Percentiles rank a stretch among this genome's conserved stretches.
These are phyloP conservation scores for Mechanitis messenoides DNA, from an alignment of 2,888 invertebrate genomes.

Conservation along the genomic window DNA sequence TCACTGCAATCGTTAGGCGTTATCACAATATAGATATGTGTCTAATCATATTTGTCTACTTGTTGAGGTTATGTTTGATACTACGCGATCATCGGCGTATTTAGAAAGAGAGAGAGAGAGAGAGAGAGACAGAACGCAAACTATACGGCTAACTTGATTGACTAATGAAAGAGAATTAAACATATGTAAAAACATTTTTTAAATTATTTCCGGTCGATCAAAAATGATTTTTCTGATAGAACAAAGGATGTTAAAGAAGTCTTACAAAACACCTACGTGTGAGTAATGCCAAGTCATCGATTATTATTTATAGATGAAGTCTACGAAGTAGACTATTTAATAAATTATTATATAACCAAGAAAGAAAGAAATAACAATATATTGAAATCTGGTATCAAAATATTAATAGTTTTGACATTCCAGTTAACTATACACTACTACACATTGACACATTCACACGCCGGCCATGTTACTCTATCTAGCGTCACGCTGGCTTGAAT, in stretches of 20 bases:
- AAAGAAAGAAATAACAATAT: background rate
- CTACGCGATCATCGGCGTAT: conserved; percentile 33
- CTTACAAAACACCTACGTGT: conserved; percentile 57
- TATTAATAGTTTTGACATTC: conserved; percentile 44
- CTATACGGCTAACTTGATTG: too few species aligned
- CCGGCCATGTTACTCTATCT: conserved; percentile 71
- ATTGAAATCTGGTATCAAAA: conserved; percentile 41
- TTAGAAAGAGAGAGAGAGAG: conserved; percentile 30
- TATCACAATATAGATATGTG: conserved; percentile 7
- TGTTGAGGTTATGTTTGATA: conserved; percentile 25
- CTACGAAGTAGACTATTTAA: too few species aligned
- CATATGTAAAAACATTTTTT: conserved; percentile 15
- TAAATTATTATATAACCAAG: too few species aligned
- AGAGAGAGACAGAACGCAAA: conserved; percentile 36
- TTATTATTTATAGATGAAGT: conserved; percentile 39
- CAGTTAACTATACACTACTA: conserved; percentile 49
- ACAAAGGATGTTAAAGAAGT: conserved; percentile 54
- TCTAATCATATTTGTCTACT: conserved; percentile 22
- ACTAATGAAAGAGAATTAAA: background rate
- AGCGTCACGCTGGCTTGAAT: conserved; percentile 70
- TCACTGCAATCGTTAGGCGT: background rate
- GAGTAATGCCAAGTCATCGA: conserved; percentile 72
- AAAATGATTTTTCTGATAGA: conserved; percentile 30
- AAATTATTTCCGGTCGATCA: conserved; percentile 21
- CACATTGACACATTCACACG: conserved; percentile 39